These are phyloP conservation scores for Eidolon dupreanum DNA, from an alignment of 2,797 vertebrate species.

Conservation along the genomic window DNA sequence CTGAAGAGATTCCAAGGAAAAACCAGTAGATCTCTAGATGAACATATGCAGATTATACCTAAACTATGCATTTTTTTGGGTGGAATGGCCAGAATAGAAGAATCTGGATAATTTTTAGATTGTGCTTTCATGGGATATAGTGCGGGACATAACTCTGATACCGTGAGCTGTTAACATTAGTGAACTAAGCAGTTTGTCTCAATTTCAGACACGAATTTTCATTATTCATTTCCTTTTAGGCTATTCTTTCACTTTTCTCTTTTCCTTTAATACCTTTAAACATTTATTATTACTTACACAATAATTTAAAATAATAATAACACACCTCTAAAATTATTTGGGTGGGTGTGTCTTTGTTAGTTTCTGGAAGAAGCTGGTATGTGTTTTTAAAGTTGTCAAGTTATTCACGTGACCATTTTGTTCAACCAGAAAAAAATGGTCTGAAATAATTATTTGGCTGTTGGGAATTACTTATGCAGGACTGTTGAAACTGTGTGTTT, in stretches of 20 bases:
- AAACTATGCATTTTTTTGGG: not conserved
- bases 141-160: not conserved
- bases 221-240: not conserved
- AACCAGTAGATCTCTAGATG: not conserved
- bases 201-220: not conserved
- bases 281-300: slow-evolving; percentile 34
- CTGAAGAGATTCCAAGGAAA: not conserved
- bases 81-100: not conserved
- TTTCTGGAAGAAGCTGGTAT: slow-evolving; percentile 9
- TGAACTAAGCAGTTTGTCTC: not conserved
- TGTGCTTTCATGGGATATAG: not conserved
- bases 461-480: not conserved
- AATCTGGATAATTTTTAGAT: slow-evolving; percentile 22
- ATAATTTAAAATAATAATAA: slow-evolving; percentile 38
- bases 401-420: not conserved
- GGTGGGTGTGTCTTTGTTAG: not conserved
- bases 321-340: slow-evolving; percentile 1
- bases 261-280: slow-evolving; percentile 50
- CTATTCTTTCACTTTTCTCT: slow-evolving; percentile 27
- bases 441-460: not conserved
- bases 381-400: not conserved
- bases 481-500: not conserved
- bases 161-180: not conserved
- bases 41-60: not conserved
- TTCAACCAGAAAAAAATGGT: not conserved